Percentiles rank a stretch among this genome's conserved stretches.
Evolutionary conservation across 2,888 invertebrate genomes (phyloP).

Genomic region (Ophion slaviceki): DNA sequence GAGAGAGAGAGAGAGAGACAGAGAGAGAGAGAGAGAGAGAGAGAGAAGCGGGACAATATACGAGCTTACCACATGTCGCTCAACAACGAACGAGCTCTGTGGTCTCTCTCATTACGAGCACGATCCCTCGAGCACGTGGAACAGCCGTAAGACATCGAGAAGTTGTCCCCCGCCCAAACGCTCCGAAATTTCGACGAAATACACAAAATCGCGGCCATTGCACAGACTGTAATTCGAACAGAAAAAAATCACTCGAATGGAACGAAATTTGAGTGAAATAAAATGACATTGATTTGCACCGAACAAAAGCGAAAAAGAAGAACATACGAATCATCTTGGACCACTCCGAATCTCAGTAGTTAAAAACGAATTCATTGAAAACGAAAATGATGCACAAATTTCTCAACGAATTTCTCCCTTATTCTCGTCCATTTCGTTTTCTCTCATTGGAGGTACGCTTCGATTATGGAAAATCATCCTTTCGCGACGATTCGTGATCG

Average conservation of each 20-base stretch:
- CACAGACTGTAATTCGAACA: not conserved
- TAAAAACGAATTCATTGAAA: too few species aligned
- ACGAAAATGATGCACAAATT: not conserved
- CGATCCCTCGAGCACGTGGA: constrained; percentile 52
- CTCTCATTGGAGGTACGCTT: too few species aligned
- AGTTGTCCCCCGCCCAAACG: constrained; percentile 12
- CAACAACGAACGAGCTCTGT: constrained; percentile 47
- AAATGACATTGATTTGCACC: too few species aligned
- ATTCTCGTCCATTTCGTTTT: too few species aligned
- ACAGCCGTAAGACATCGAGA: constrained; percentile 38
- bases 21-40: constrained; percentile 12
- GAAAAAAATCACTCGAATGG: not conserved
- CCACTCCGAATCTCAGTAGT: too few species aligned
- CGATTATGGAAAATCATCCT: too few species aligned
- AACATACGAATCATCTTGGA: not conserved
- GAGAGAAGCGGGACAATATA: constrained; percentile 18
- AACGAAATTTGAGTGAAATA: too few species aligned
- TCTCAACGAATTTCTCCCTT: not conserved
- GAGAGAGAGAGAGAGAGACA: constrained; percentile 26
- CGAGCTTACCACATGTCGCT: constrained; percentile 67
- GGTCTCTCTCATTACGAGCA: constrained; percentile 41
- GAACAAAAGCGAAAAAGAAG: not conserved
- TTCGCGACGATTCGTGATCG: constrained; percentile 1
- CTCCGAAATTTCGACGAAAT: not conserved
- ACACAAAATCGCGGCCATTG: not conserved